These are phyloP conservation scores for Drosophila mettleri DNA, from an alignment of 2,888 invertebrate genomes.

Conservation along the genomic window DNA sequence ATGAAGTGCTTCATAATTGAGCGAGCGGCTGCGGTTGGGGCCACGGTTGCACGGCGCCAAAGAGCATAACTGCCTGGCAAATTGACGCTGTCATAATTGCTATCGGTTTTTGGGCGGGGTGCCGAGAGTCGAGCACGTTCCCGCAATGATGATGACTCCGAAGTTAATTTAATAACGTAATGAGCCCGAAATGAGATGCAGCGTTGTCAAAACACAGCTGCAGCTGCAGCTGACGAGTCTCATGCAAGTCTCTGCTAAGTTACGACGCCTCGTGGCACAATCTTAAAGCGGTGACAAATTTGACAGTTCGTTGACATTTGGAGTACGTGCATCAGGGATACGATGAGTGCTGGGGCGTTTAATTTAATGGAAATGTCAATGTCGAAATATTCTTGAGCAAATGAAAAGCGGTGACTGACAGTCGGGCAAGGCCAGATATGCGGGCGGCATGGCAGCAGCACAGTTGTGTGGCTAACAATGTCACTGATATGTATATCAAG, in stretches of 20 bases:
- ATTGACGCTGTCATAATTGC: constrained; percentile 46
- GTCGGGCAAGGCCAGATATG: constrained; percentile 27
- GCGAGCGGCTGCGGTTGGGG: constrained; percentile 21
- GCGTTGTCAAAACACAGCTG: constrained; percentile 26
- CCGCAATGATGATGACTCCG: constrained; percentile 40
- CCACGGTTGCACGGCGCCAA: constrained; percentile 38
- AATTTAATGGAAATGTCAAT: constrained; percentile 66
- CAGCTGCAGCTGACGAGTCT: background rate
- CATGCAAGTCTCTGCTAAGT: background rate
- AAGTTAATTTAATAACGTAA: constrained; percentile 68
- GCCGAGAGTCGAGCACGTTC: constrained; percentile 10
- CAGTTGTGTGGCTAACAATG: too few relatives aligned
- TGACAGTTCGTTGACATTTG: constrained; percentile 70
- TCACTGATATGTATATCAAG: constrained; percentile 1
- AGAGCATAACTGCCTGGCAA: constrained; percentile 44
- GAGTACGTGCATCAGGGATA: constrained; percentile 30
- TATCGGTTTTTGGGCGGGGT: constrained; percentile 1
- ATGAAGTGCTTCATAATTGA: constrained; percentile 51
- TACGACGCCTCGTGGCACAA: constrained; percentile 3
- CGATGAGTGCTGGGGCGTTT: constrained; percentile 23
- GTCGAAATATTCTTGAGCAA: constrained; percentile 54
- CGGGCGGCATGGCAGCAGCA: constrained; percentile 13
- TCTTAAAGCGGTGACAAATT: constrained; percentile 58
- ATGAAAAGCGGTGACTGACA: constrained; percentile 16
- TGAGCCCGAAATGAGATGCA: constrained; percentile 51